Conservation (phyloP, 2,797 vertebrate genomes). For the Cuniculus paca region DNA sequence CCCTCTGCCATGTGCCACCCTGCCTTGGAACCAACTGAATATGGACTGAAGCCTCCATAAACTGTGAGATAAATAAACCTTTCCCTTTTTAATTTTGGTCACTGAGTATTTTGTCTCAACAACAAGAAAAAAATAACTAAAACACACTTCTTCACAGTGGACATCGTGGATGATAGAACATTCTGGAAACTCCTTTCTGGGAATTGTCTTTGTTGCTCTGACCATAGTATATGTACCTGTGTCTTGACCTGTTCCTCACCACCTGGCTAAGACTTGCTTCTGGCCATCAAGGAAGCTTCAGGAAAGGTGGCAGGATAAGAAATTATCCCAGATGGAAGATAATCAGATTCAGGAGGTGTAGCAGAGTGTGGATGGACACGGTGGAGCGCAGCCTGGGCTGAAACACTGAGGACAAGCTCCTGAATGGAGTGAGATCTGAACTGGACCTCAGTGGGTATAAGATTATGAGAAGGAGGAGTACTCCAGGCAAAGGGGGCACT, state of each 20-base stretch:
- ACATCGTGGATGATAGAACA: neutral
- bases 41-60: no score
- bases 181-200: neutral
- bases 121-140: no score
- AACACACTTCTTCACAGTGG: neutral
- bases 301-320: neutral
- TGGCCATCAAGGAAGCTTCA: neutral
- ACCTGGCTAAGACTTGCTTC: neutral
- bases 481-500: no score
- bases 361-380: neutral
- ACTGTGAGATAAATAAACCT: no score
- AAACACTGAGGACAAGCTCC: neutral
- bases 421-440: neutral
- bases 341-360: fast-evolving
- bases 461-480: neutral
- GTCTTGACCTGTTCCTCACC: neutral
- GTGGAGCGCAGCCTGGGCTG: neutral
- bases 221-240: neutral
- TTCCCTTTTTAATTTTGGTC: no score
- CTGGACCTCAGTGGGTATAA: neutral
- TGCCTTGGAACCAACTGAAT: no score
- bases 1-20: no score
- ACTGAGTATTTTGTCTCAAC: no score
- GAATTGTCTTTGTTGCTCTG: neutral
- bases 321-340: neutral